Evolutionary conservation across 2,113 vertebrate genomes (phyloP).

Genomic region (Castor canadensis): DNA sequence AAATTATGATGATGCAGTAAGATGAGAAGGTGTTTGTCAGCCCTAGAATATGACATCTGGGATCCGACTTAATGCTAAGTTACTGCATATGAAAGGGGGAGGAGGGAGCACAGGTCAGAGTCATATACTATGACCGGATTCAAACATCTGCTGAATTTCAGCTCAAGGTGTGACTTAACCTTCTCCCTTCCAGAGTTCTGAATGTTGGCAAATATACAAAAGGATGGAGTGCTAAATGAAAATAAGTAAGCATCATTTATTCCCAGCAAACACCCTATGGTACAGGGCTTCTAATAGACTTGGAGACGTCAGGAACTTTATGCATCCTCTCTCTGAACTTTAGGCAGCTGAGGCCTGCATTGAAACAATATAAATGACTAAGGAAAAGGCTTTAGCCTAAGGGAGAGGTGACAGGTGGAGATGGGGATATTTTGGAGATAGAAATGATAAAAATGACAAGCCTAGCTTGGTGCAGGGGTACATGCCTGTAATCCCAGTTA

Average conservation of each 20-base stretch:
- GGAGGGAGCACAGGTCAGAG: not conserved
- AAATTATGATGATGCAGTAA: not conserved
- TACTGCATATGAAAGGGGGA: not conserved
- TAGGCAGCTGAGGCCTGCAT: not conserved
- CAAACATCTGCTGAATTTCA: not conserved
- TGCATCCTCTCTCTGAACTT: not conserved
- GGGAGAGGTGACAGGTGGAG: not conserved
- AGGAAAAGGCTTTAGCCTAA: not conserved
- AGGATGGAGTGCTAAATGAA: not conserved
- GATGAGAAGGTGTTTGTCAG: not conserved
- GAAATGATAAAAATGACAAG: too few relatives aligned
- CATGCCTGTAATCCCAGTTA: too few relatives aligned
- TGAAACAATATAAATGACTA: not conserved
- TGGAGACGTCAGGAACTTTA: not conserved
- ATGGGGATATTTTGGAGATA: not conserved
- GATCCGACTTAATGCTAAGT: not conserved
- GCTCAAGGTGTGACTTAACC: too few relatives aligned
- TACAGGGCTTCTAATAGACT: not conserved
- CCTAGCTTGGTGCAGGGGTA: too few relatives aligned
- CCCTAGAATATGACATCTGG: not conserved
- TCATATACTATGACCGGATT: not conserved
- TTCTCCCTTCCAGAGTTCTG: not conserved
- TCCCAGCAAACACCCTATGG: not conserved
- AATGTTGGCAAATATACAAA: not conserved
- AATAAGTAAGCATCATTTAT: not conserved